Conservation (phyloP, 2,113 vertebrate species). For the Enhydra lutris region DNA sequence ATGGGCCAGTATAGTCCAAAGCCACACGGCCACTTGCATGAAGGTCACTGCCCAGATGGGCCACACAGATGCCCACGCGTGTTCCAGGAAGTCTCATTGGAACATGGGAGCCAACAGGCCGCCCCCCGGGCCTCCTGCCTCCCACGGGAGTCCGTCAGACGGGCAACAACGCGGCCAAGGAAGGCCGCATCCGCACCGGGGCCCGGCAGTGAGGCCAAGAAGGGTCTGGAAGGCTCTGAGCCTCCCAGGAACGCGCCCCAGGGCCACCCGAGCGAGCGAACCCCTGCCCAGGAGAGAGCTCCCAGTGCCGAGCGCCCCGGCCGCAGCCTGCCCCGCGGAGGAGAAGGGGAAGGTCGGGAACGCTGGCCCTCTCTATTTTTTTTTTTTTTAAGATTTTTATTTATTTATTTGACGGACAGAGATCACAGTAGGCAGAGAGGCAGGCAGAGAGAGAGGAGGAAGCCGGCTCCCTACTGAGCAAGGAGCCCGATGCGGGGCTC, state of each 20-base stretch:
- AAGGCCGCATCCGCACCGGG: too few relatives aligned
- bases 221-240: neutral
- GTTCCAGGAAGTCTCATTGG: accelerated
- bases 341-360: accelerated
- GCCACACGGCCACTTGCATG: accelerated
- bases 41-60: accelerated
- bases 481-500: too few relatives aligned
- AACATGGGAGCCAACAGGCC: accelerated
- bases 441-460: too few relatives aligned
- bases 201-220: accelerated
- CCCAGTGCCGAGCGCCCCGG: accelerated
- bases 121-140: neutral
- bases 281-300: neutral
- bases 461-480: too few relatives aligned
- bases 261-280: accelerated
- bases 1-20: neutral
- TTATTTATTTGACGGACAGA: too few relatives aligned
- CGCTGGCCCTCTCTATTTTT: neutral
- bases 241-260: accelerated
- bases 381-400: too few relatives aligned
- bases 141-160: neutral
- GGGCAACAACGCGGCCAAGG: accelerated
- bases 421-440: too few relatives aligned
- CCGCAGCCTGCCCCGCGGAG: neutral
- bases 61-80: accelerated